phyloP scores from a whole-genome alignment of 2,113 vertebrate species.

The Panthera leo region DNA sequence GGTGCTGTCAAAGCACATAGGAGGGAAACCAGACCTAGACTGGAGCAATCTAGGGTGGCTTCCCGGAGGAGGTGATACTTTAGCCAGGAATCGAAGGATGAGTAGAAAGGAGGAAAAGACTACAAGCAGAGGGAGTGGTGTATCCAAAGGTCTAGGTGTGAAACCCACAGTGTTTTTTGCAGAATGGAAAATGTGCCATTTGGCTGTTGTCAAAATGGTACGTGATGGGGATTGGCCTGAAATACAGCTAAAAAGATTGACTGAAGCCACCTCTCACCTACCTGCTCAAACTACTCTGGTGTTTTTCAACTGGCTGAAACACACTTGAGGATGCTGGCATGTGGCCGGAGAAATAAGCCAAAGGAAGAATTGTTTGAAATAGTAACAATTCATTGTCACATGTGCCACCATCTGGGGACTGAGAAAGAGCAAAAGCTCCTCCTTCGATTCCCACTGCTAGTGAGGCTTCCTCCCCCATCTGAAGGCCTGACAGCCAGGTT shows the following conservation, averaged over 20 bases:
- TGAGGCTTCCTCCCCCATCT: neutral
- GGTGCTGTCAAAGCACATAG: neutral
- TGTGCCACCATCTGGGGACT: neutral
- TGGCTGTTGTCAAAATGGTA: neutral
- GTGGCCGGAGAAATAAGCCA: neutral
- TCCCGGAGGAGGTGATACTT: neutral
- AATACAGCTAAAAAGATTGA: neutral
- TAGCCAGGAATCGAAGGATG: neutral
- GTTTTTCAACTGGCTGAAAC: neutral
- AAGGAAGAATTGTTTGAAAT: neutral
- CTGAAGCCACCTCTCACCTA: neutral
- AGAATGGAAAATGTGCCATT: neutral
- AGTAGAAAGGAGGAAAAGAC: neutral
- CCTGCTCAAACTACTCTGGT: neutral
- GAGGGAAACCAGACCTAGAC: neutral
- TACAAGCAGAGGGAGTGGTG: neutral
- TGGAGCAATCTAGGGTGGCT: neutral
- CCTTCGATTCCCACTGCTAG: fast-evolving
- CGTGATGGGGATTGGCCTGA: neutral
- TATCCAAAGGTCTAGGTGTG: neutral
- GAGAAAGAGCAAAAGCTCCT: neutral
- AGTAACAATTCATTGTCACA: fast-evolving
- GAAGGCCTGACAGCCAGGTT: neutral
- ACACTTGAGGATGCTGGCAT: too few relatives aligned
- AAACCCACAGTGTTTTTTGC: neutral